These are phyloP conservation scores for Amazonetta brasiliensis DNA, from an alignment of 2,797 vertebrate species.

Conservation along the genomic window DNA sequence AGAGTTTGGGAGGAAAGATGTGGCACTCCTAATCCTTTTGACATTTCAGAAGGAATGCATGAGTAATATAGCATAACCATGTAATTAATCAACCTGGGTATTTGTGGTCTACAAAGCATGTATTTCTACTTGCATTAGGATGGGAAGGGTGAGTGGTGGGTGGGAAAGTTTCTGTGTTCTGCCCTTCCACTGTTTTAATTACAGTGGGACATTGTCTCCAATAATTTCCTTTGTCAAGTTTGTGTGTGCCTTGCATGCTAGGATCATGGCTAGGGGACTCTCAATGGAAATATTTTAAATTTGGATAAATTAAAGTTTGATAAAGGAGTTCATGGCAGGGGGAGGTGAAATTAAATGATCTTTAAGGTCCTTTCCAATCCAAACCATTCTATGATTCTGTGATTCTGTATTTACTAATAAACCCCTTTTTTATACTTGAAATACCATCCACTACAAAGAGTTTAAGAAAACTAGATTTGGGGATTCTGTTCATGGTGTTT, in stretches of 20 bases:
- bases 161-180: conserved; percentile 56
- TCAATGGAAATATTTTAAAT: conserved; percentile 18
- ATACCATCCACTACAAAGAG: neutral
- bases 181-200: conserved; percentile 73
- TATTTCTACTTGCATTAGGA: conserved; percentile 66
- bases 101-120: conserved; percentile 68
- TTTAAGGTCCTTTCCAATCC: too few species aligned
- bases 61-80: conserved; percentile 75
- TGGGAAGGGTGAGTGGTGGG: conserved; percentile 61
- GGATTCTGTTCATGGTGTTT: neutral
- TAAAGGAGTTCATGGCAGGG: too few species aligned
- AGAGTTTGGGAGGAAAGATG: conserved; percentile 72
- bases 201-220: conserved; percentile 64
- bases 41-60: conserved; percentile 79
- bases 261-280: conserved; percentile 31
- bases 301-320: neutral
- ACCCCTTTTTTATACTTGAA: neutral
- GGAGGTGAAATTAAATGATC: too few species aligned
- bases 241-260: conserved; percentile 61
- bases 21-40: conserved; percentile 78
- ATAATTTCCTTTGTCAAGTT: conserved; percentile 72
- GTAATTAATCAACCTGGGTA: conserved; percentile 76
- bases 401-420: neutral
- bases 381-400: too few species aligned
- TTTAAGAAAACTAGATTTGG: neutral